Evolutionary conservation across 2,888 invertebrate genomes (phyloP).

Genomic region (Nymphalis urticae): DNA sequence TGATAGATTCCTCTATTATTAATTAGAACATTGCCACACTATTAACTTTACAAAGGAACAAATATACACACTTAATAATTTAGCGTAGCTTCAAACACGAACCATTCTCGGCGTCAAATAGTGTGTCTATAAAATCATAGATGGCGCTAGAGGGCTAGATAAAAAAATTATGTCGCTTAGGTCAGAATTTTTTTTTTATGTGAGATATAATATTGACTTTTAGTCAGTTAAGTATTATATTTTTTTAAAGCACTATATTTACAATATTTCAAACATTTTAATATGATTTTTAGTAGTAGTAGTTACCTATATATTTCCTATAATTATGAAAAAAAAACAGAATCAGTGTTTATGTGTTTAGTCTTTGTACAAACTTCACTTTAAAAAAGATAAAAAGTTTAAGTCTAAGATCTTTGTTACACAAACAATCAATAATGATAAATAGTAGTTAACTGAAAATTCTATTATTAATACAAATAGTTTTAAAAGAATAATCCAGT

Average conservation of each 20-base stretch:
- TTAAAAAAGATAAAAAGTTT: neutral
- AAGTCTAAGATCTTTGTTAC: neutral
- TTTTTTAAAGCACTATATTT: too few relatives aligned
- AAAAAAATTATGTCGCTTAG: neutral
- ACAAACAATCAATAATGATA: neutral
- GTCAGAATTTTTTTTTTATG: neutral
- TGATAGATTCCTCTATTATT: too few relatives aligned
- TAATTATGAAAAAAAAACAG: too few relatives aligned
- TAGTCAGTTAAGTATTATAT: neutral
- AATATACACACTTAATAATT: neutral
- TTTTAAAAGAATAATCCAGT: neutral
- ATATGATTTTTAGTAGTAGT: too few relatives aligned
- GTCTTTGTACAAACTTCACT: too few relatives aligned
- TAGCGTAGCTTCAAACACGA: neutral
- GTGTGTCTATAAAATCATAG: slow-evolving; percentile 45
- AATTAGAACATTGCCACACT: neutral
- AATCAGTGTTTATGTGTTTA: too few relatives aligned
- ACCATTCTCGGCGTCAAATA: slow-evolving; percentile 11
- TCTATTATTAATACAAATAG: neutral
- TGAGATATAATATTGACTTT: neutral
- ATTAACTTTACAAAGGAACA: neutral
- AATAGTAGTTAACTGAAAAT: neutral
- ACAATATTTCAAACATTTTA: too few relatives aligned
- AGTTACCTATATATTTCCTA: too few relatives aligned
- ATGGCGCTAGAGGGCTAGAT: slow-evolving; percentile 48